These are phyloP conservation scores for Graphium colonna DNA, from an alignment of 2,888 invertebrate genomes.

Conservation along the genomic window DNA sequence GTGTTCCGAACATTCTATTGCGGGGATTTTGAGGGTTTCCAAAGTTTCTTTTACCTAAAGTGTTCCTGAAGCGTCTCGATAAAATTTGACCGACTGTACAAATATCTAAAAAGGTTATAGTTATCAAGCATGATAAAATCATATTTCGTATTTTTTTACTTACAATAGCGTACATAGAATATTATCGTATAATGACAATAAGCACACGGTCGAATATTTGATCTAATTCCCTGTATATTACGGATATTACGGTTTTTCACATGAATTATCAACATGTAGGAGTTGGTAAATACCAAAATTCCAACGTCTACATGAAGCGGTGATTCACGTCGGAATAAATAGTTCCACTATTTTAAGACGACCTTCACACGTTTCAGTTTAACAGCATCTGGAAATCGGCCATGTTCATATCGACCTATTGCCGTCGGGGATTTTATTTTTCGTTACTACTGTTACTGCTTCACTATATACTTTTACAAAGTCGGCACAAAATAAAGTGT, in stretches of 20 bases:
- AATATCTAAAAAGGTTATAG: too few species aligned
- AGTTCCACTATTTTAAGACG: conserved; percentile 68
- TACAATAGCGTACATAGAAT: too few species aligned
- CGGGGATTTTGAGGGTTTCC: too few species aligned
- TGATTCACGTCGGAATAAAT: conserved; percentile 65
- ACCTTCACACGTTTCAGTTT: conserved; percentile 70
- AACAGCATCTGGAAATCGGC: conserved; percentile 60
- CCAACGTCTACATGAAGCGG: conserved; percentile 26
- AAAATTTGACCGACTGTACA: too few species aligned
- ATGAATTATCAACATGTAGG: conserved; percentile 3
- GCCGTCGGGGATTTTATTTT: conserved; percentile 19
- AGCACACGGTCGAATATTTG: background rate
- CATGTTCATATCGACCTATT: conserved; percentile 58
- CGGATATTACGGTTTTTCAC: background rate
- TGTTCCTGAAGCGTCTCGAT: background rate
- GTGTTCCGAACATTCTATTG: conserved; percentile 37
- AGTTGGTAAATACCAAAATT: conserved; percentile 13
- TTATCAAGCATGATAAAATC: too few species aligned
- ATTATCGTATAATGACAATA: too few species aligned
- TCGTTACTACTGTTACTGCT: background rate
- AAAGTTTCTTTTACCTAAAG: background rate
- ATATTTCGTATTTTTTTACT: too few species aligned
- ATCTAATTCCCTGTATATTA: background rate
- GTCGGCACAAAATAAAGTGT: too few species aligned
- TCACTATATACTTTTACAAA: conserved; percentile 24